Conservation (phyloP, 2,888 invertebrate genomes). For the Macrosiphum euphorbiae region DNA sequence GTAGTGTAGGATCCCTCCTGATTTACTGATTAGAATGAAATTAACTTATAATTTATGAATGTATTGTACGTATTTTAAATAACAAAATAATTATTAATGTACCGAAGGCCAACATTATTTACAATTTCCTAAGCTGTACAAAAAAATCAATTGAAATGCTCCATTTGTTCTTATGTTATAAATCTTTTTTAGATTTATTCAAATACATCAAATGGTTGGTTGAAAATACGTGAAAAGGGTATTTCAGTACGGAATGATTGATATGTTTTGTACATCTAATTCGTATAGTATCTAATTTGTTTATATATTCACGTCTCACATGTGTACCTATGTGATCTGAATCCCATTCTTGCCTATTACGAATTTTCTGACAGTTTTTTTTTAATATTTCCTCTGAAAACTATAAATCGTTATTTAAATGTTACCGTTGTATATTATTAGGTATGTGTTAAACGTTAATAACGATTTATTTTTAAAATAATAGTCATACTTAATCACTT, state of each 20-base stretch:
- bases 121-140: neutral
- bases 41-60: neutral
- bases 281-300: neutral
- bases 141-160: neutral
- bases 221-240: neutral
- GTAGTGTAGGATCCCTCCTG: neutral
- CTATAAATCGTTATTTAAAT: neutral
- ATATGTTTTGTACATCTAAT: slow-evolving; percentile 1
- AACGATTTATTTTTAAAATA: neutral
- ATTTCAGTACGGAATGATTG: neutral
- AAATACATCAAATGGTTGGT: neutral
- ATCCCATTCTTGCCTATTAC: neutral
- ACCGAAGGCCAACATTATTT: neutral
- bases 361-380: neutral
- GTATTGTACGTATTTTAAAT: neutral
- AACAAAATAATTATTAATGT: neutral
- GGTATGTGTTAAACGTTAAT: neutral
- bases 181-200: neutral
- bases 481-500: neutral
- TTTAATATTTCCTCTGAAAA: neutral
- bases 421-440: neutral
- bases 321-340: neutral
- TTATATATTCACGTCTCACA: neutral
- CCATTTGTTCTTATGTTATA: neutral
- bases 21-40: neutral